Evolutionary conservation across 1,140 invertebrate species (phyloP).

Genomic region (Sarcophaga bullata): DNA sequence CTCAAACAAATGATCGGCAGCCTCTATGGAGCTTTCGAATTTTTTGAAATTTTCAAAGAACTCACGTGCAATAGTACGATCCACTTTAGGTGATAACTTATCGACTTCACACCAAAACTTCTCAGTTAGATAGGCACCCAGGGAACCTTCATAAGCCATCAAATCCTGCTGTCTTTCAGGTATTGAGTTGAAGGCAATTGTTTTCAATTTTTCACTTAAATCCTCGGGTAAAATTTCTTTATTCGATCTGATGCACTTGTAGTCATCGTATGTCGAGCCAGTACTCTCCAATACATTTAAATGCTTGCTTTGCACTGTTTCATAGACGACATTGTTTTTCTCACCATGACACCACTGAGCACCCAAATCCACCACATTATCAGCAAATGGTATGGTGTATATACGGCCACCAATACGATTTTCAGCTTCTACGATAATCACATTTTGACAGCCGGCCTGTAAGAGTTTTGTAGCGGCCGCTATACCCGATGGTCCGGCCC

Average conservation of each 20-base stretch:
- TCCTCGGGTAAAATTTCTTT: conserved; percentile 58
- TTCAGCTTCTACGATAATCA: conserved; percentile 74
- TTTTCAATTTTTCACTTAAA: conserved; percentile 52
- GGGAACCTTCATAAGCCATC: conserved; percentile 55
- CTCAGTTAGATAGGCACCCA: conserved; percentile 67
- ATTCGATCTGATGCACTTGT: conserved; percentile 62
- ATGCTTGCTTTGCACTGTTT: conserved; percentile 71
- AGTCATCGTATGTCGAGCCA: conserved; percentile 52
- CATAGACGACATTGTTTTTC: conserved; percentile 75
- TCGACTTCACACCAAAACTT: conserved; percentile 59
- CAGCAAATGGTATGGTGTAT: conserved; percentile 71
- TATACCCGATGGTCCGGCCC: conserved; percentile 71
- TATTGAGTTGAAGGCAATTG: conserved; percentile 52
- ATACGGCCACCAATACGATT: conserved; percentile 78
- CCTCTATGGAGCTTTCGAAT: conserved; percentile 70
- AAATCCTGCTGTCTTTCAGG: conserved; percentile 55
- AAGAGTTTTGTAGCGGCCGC: conserved; percentile 69
- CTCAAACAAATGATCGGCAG: conserved; percentile 71
- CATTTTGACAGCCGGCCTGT: conserved; percentile 68
- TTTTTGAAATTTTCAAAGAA: conserved; percentile 68
- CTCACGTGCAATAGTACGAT: conserved; percentile 59
- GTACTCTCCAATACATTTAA: conserved; percentile 67
- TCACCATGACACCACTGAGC: conserved; percentile 85
- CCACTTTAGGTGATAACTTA: conserved; percentile 48
- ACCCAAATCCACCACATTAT: conserved; percentile 79